Evolutionary conservation across 1,140 invertebrate species (phyloP), one percentile per base, ranked within the genome.

Genomic region (Leptinotarsa undecemlineata): DNA sequence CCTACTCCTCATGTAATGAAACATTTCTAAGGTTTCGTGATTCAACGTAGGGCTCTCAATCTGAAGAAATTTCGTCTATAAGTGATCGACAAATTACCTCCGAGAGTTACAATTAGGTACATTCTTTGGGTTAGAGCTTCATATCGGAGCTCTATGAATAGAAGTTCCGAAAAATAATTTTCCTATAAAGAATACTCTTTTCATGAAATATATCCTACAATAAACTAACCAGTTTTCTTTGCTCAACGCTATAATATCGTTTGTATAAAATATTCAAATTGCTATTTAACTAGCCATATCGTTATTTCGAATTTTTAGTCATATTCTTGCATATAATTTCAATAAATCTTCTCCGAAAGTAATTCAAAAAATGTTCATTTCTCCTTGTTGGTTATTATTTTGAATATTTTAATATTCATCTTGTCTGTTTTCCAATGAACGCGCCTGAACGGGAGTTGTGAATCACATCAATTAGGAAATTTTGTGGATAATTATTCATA

Each of bases 341-440:
- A 19, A 57, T 57, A 57, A 57, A 57, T 57, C 51, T 57, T 57
- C 51, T 57, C 51, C 51, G 6, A 57, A 57, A 57, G 51, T 17
- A 19, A 57, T 57, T 57, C 51, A 14, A 19, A 57, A 11, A 57
- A 57, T 57, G 51, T 57, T 57, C 51, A 57, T 57, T 57, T 57
- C 15, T 57, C 4, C 51, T 57, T 57, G 51, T 57, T 57, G n/a
- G 51, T 15, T 15, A 57, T 57, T 4, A 57, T 57, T 57, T 57
- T 57, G 51, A 57, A 57, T 57, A 57, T 57, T 57, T 57, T 57
- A 57, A 57, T 57, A 57, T 57, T 57, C 51, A 57, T 57, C 14
- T 57, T 19, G n/a, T 57, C 4, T 17, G 51, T 17, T 6, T 17
- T 57, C 51, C 3, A n/a, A 15, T 57, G n/a, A n/a, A 57, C n/a